Evolutionary conservation across 1,140 invertebrate species (phyloP).

Genomic region (Streblospio benedicti): DNA sequence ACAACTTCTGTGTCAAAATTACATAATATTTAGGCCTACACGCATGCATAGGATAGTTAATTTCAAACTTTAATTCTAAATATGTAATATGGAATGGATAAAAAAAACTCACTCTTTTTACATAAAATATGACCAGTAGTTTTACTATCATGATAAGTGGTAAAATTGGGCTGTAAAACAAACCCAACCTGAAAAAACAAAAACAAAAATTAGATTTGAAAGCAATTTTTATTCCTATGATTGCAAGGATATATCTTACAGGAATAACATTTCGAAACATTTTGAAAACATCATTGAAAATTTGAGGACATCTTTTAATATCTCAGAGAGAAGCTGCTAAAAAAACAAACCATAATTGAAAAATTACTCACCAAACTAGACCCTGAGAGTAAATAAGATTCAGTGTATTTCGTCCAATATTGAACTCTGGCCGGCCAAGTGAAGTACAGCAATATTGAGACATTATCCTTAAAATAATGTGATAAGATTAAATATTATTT

Average conservation of each 20-base stretch:
- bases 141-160: slow-evolving; percentile 57
- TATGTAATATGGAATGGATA: background rate
- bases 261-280: too few relatives aligned
- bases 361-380: slow-evolving; percentile 55
- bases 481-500: too few relatives aligned
- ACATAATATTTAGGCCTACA: too few relatives aligned
- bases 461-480: slow-evolving; percentile 32
- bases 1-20: too few relatives aligned
- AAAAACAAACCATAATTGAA: background rate
- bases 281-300: too few relatives aligned
- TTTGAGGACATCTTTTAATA: background rate
- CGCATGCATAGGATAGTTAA: too few relatives aligned
- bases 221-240: too few relatives aligned
- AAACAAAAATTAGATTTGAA: too few relatives aligned
- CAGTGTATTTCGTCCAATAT: slow-evolving; percentile 62
- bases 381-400: slow-evolving; percentile 68
- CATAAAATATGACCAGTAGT: slow-evolving; percentile 61
- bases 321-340: background rate
- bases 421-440: slow-evolving; percentile 55
- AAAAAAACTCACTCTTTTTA: slow-evolving; percentile 52
- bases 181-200: slow-evolving; percentile 49
- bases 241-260: too few relatives aligned
- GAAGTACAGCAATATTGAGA: slow-evolving; percentile 28
- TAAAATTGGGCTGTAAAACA: slow-evolving; percentile 60
- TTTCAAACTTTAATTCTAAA: too few relatives aligned